phyloP scores from a whole-genome alignment of 92 coral and sea anemone species.

The Epizoanthus stellaris region DNA sequence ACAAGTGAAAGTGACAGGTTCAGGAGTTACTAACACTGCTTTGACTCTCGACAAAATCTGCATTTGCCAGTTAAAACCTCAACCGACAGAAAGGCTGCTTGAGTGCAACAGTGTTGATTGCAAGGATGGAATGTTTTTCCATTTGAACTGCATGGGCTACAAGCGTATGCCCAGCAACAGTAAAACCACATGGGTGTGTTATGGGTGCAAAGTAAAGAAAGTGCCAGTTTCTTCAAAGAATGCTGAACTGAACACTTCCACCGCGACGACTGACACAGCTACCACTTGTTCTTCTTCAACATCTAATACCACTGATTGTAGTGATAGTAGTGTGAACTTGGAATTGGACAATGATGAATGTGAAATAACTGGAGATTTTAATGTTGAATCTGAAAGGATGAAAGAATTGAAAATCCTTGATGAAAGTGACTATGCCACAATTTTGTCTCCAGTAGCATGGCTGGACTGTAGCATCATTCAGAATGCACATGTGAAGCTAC shows the following conservation, averaged over 20 bases:
- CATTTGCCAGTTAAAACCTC: constrained; percentile 57
- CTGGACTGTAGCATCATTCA: constrained; percentile 70
- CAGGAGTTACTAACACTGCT: constrained; percentile 26
- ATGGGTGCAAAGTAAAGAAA: constrained; percentile 6
- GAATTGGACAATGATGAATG: constrained; percentile 52
- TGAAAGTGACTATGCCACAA: constrained; percentile 43
- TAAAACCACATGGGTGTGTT: constrained; percentile 70
- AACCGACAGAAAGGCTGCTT: constrained; percentile 59
- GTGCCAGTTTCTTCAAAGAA: background rate
- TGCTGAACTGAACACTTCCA: background rate
- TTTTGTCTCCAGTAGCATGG: constrained; percentile 66
- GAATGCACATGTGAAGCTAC: constrained; percentile 50
- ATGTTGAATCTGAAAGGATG: constrained; percentile 41
- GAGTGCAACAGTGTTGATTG: constrained; percentile 71
- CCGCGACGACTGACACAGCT: background rate
- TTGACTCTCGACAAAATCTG: constrained; percentile 63
- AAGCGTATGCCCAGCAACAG: constrained; percentile 79
- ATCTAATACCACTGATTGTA: constrained; percentile 49
- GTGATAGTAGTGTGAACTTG: constrained; percentile 37
- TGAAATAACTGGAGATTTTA: constrained; percentile 29
- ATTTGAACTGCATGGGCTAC: constrained; percentile 65
- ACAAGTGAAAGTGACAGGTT: background rate
- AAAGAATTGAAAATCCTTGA: constrained; percentile 39
- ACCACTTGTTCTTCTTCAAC: constrained; percentile 57
- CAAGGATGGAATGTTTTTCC: constrained; percentile 73